Base-by-base conservation (phyloP, 2,797 vertebrate species). In the Zalophus californianus region DNA sequence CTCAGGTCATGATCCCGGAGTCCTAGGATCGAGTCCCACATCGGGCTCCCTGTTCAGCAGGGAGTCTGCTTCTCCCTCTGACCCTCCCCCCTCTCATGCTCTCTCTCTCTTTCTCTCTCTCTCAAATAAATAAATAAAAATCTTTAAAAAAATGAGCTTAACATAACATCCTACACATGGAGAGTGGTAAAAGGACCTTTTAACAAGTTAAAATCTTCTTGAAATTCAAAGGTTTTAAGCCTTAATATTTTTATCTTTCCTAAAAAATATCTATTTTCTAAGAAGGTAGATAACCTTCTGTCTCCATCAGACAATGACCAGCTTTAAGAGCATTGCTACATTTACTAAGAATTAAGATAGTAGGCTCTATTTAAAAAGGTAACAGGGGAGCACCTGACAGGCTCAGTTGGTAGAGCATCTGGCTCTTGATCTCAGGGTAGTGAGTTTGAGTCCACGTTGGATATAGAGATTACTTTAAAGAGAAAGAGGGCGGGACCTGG, bases 131-230 rank as follows among this genome's bases (percentile, higher is more conserved):
- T 44, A 44, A 44, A 44, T 44, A 44, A 44, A 44, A 44, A 7
- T 44, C 41, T 44, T 44, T 8, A 7, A 44, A 44, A 64, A 66
- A 73, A 44, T 44, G 80, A 87, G 60, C 9, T 91, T 87, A 91
- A 44, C 44, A 66, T 21, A 85, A 56, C 20, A 86, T 35, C 41
- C 54, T 66, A 48, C 25, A 83, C 25, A 27, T 35, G 72, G 60
- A 77, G 32, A 41, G 15, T 20, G 48, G 5, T 88, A 21, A 92
- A 58, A 88, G 68, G 60, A 84, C 27, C 2, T 85, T 79, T 64
- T 66, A 80, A 50, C n/a, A 94, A 93, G 44, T 70, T 85, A 85
- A 68, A 88, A 85, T 89, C 35, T 72, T 68, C 48, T 44, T 80
- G 14, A 94, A 96, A 58, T 15, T 80, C 73, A 82, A 96, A 90